These are phyloP conservation scores for Beroe ovata DNA, from an alignment of 37 sponge, comb jelly and placozoan genomes.

Conservation along the genomic window DNA sequence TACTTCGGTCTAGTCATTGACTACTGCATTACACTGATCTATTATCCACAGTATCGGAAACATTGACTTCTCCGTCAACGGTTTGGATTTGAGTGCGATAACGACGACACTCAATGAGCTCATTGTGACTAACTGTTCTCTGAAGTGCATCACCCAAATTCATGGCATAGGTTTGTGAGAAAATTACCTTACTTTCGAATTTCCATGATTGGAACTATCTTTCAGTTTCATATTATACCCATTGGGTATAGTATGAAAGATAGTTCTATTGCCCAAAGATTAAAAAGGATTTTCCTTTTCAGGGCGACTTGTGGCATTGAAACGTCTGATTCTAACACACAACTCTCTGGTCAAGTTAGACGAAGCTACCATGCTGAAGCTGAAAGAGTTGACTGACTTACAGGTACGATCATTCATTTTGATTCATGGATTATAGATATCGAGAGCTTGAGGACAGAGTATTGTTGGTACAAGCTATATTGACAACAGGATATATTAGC, in stretches of 20 bases:
- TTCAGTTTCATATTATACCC: no score
- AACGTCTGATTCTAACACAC: conserved; percentile 52
- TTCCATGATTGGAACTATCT: no score
- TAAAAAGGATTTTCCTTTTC: no score
- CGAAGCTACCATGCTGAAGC: conserved; percentile 43
- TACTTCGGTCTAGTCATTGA: no score
- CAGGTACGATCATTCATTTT: no score
- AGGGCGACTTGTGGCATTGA: conserved; percentile 28
- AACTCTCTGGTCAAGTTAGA: neutral
- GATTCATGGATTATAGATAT: no score
- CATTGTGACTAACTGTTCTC: conserved; percentile 63
- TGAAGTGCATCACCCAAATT: conserved; percentile 59
- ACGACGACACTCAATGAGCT: conserved; percentile 34
- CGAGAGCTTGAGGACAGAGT: no score
- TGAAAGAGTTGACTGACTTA: conserved; percentile 54
- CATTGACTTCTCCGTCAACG: conserved; percentile 43
- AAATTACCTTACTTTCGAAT: no score
- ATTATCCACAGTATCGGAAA: conserved; percentile 26
- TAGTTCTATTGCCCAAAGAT: no score
- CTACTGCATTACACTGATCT: no score
- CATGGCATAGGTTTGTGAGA: conserved; percentile 9
- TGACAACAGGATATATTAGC: no score
- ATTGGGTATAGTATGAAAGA: neutral
- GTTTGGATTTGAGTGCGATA: conserved; percentile 32
- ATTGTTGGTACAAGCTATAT: no score